phyloP scores from a whole-genome alignment of 2,797 vertebrate species.

The Rhinophrynus dorsalis region DNA sequence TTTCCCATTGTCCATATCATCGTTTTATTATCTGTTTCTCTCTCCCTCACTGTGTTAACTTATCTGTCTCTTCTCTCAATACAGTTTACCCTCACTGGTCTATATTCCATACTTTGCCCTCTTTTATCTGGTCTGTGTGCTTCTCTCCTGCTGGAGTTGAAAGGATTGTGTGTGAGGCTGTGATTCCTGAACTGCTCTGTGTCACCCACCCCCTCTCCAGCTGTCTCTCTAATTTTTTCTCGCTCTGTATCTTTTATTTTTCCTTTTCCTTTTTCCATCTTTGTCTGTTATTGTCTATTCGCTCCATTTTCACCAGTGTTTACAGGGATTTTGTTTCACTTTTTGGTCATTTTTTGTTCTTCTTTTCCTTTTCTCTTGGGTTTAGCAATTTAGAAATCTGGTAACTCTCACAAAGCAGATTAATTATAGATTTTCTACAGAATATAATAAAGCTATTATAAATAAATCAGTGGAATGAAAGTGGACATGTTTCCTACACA shows the following conservation, averaged over 20 bases:
- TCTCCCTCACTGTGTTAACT: background rate
- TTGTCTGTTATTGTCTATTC: background rate
- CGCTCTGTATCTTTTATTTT: conserved; percentile 15
- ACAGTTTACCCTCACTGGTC: background rate
- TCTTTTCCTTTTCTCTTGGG: too few relatives aligned
- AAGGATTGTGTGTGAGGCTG: background rate
- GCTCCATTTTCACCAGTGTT: background rate
- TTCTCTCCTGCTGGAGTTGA: background rate
- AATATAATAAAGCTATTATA: too few relatives aligned
- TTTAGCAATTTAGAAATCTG: too few relatives aligned
- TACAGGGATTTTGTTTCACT: too few relatives aligned
- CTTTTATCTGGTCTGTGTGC: background rate
- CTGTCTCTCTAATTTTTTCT: conserved; percentile 32
- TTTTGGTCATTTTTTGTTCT: too few relatives aligned
- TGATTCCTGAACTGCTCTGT: conserved; percentile 14
- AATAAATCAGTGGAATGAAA: too few relatives aligned
- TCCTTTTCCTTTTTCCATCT: background rate
- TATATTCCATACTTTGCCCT: background rate
- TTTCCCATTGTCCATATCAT: background rate
- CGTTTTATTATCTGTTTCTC: background rate
- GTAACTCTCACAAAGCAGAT: too few relatives aligned
- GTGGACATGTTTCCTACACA: too few relatives aligned
- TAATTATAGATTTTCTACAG: too few relatives aligned
- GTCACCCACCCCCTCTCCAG: conserved; percentile 26
- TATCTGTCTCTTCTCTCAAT: too few relatives aligned